Evolutionary conservation across 2,888 invertebrate genomes (phyloP).

Genomic region (Microctonus hyperodae): DNA sequence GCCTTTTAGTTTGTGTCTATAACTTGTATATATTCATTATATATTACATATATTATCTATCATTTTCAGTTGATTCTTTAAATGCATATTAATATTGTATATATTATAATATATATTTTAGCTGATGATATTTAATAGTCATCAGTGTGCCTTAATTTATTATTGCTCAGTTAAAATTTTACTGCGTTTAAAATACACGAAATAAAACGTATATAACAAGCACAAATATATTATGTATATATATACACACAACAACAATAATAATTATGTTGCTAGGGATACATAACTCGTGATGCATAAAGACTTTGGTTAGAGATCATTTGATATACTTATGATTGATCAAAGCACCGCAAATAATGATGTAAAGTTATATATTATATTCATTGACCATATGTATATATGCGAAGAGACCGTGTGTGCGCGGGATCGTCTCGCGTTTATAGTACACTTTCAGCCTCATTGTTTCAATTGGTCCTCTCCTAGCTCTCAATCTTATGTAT

Average conservation of each 20-base stretch:
- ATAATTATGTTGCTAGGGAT: conserved; percentile 17
- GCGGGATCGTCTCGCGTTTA: conserved; percentile 21
- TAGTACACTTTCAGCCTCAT: conserved; percentile 22
- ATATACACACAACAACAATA: not conserved
- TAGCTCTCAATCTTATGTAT: conserved; percentile 29
- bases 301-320: conserved; percentile 18
- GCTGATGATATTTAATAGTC: no score
- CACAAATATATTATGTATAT: not conserved
- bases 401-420: not conserved
- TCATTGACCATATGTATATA: not conserved
- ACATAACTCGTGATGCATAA: conserved; percentile 22
- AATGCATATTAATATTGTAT: no score
- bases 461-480: conserved; percentile 31
- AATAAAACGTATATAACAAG: no score
- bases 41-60: conserved; percentile 10
- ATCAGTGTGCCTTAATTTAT: no score
- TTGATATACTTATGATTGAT: conserved; percentile 30
- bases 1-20: not conserved
- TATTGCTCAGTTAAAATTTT: no score
- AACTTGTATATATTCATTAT: conserved; percentile 5
- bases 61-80: no score
- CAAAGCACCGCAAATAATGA: conserved; percentile 27
- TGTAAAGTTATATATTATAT: conserved; percentile 11
- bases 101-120: no score
- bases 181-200: no score